These are phyloP conservation scores for Neuroterus valhalla DNA, from an alignment of 1,140 invertebrate species.

Conservation along the genomic window DNA sequence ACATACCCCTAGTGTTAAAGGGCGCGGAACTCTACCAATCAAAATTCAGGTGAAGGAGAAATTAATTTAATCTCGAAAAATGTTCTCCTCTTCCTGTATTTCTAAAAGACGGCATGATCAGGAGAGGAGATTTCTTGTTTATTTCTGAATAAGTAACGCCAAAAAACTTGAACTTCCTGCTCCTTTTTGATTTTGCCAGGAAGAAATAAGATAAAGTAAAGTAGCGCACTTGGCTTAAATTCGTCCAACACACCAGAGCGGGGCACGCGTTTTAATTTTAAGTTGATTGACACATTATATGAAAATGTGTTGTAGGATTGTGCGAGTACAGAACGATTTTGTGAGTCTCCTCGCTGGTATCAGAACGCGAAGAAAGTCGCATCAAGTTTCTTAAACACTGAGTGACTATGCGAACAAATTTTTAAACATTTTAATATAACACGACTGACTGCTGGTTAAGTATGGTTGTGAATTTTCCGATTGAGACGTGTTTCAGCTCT, in stretches of 20 bases:
- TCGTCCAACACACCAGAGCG: conserved; percentile 7
- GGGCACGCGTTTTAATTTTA: conserved; percentile 16
- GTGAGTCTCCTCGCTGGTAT: conserved; percentile 2
- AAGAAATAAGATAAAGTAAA: conserved; percentile 6
- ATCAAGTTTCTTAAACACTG: conserved; percentile 19
- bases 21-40: neutral
- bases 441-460: conserved; percentile 71
- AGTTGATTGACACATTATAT: neutral
- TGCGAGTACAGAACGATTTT: neutral
- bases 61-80: no score
- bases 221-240: conserved; percentile 18
- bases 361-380: neutral
- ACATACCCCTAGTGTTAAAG: conserved; percentile 16
- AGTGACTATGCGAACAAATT: conserved; percentile 33
- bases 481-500: conserved; percentile 50
- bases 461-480: conserved; percentile 67
- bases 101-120: neutral
- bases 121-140: conserved; percentile 10
- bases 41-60: neutral
- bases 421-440: conserved; percentile 57
- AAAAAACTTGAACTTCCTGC: neutral
- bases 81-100: neutral
- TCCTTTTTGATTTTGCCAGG: conserved; percentile 17
- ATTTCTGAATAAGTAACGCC: neutral
- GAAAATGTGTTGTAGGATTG: neutral